These are phyloP conservation scores for Planiliza haematocheilus DNA, from an alignment of 2,113 vertebrate species.

Conservation along the genomic window DNA sequence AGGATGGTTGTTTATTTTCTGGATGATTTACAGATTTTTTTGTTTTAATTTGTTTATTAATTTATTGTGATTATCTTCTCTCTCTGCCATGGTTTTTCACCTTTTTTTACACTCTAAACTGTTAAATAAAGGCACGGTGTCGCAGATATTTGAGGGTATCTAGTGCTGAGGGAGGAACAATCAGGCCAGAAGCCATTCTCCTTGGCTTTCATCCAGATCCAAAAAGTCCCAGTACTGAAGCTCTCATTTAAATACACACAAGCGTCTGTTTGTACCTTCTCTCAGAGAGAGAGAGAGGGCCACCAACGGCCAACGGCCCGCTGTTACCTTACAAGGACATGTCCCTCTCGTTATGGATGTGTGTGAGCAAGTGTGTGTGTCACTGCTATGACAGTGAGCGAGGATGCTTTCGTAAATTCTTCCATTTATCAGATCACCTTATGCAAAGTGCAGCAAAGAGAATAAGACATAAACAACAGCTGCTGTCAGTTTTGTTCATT, in stretches of 20 bases:
- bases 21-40: too few relatives aligned
- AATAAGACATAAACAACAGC: too few relatives aligned
- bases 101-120: not conserved
- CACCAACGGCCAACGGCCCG: slow-evolving; percentile 6
- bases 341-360: not conserved
- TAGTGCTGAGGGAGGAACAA: too few relatives aligned
- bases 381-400: not conserved
- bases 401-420: too few relatives aligned
- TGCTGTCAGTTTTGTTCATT: too few relatives aligned
- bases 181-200: not conserved
- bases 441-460: too few relatives aligned
- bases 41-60: too few relatives aligned
- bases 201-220: slow-evolving; percentile 1
- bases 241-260: not conserved
- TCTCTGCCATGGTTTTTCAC: too few relatives aligned
- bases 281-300: not conserved
- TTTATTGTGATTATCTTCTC: too few relatives aligned
- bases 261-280: slow-evolving; percentile 14
- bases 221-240: not conserved
- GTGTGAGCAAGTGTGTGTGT: not conserved
- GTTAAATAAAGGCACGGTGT: not conserved
- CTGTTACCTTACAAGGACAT: slow-evolving; percentile 26
- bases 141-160: too few relatives aligned
- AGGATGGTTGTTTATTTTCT: too few relatives aligned
- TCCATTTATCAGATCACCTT: too few relatives aligned